Evolutionary conservation across 2,888 invertebrate species (phyloP), one percentile per base, ranked within the genome.

Genomic region (Habrosyne pyritoides): DNA sequence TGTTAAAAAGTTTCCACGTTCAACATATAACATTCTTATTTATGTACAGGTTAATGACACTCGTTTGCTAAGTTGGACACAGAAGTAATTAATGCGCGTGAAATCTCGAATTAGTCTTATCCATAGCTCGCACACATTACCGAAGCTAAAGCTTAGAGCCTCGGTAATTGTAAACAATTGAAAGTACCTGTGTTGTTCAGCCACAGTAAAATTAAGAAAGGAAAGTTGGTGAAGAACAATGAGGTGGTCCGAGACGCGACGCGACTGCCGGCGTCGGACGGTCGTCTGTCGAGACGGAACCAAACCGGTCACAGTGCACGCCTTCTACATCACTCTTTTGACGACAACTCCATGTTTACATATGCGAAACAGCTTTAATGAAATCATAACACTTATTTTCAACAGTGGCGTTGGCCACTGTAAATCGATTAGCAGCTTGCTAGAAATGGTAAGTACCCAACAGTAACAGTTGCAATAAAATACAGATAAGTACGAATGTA

Each of bases 151-250:
- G n/a, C n/a, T n/a, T n/a, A n/a, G n/a, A n/a, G n/a, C n/a, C n/a
- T n/a, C n/a, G n/a, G n/a, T n/a, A n/a, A n/a, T n/a, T n/a, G n/a
- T n/a, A n/a, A 50, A 65, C 66, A 67, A 71, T 69, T 70, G 66
- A 61, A 69, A 73, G 69, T 63, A 65, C 53, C 50, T 57, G 54
- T 30, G 36, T 55, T 28, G 53, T 62, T 60, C 60, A 67, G 59
- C 60, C 64, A 67, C 63, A 76, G 71, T 71, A 60, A 76, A 79
- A 79, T 81, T 75, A 75, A 82, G 77, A 84, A 86, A 82, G 75
- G 85, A 87, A 86, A 86, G 85, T 79, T 65, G 54, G 59, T 26
- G 48, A 67, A 67, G 77, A 81, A 84, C 83, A 83, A 83, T 83
- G 76, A 61, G 59, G 61, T 58, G 57, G 63, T 56, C 59, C 53